Conservation (phyloP, 1,140 invertebrate species). For the Microplitis demolitor region DNA sequence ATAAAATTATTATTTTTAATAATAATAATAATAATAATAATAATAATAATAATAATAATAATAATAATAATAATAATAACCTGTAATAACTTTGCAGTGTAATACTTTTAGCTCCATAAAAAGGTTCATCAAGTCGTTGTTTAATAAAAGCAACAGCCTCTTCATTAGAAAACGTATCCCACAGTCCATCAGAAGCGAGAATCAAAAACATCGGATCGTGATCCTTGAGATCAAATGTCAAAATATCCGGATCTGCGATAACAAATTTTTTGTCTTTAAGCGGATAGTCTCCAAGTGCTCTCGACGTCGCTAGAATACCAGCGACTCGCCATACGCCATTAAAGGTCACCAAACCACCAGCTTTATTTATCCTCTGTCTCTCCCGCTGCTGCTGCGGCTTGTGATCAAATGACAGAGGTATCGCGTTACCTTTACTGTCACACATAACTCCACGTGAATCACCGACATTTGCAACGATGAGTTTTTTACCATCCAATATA, state of each 20-base stretch:
- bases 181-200: constrained; percentile 92
- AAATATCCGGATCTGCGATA: constrained; percentile 93
- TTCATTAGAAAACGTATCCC: constrained; percentile 95
- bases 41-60: not conserved
- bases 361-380: constrained; percentile 85
- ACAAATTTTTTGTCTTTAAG: constrained; percentile 92
- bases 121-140: constrained; percentile 80
- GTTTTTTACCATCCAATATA: constrained; percentile 76
- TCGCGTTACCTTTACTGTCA: constrained; percentile 84
- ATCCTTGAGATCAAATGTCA: constrained; percentile 87
- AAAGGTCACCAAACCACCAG: constrained; percentile 91
- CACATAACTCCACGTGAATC: constrained; percentile 95
- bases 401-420: constrained; percentile 94
- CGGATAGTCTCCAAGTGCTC: constrained; percentile 93
- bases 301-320: constrained; percentile 92
- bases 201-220: constrained; percentile 89
- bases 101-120: constrained; percentile 88
- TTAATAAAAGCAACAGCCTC: constrained; percentile 89
- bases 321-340: constrained; percentile 97
- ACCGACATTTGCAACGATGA: constrained; percentile 95
- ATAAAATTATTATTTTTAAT: constrained; percentile 10
- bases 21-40: not conserved
- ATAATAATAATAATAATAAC: constrained; percentile 32
- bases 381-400: constrained; percentile 93
- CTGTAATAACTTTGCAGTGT: constrained; percentile 86